Evolutionary conservation across 2,113 vertebrate genomes (phyloP), one percentile per base, ranked within the genome.

Genomic region (Microcebus murinus): DNA sequence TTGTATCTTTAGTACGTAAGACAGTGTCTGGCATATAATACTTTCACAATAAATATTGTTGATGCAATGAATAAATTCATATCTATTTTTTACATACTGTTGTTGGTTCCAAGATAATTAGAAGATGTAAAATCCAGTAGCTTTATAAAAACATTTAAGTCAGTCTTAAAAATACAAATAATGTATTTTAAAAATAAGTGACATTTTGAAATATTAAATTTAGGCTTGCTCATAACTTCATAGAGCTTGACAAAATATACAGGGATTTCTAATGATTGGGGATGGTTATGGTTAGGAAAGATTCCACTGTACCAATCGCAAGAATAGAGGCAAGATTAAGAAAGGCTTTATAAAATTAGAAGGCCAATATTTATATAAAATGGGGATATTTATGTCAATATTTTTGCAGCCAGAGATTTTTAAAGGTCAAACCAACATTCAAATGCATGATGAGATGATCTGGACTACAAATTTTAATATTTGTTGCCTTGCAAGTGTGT

Each of bases 371-470:
- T 91, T 88, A 25, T 61, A 57, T 20, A 92, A 61, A 90, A n/a
- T 39, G 25, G 6, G 10, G 4, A 76, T 86, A 23, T 76, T 63
- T 80, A 55, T 21, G n/a, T 82, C 59, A 92, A 90, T 15, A 81
- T 34, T 68, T 89, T 89, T 86, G 29, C 25, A 77, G 31, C 4
- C 29, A 68, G 76, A n/a, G 23, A 76, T 77, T 90, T 91, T 86
- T 11, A 90, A 91, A 90, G 61, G 57, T 74, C 83, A 91, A 70
- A 77, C 55, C 77, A 45, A 31, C 77, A 81, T 85, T 96, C 71
- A 63, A 86, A 76, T 82, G 0, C 20, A 12, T 80, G 23, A 86
- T 57, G 31, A 96, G 39, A 83, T 21, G 52, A 68, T 48, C 12
- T 74, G 67, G 48, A 50, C 4, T 42, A 74, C 4, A 83, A 48